Conservation (phyloP, 2,113 vertebrate species). For the Platichthys stellatus region DNA sequence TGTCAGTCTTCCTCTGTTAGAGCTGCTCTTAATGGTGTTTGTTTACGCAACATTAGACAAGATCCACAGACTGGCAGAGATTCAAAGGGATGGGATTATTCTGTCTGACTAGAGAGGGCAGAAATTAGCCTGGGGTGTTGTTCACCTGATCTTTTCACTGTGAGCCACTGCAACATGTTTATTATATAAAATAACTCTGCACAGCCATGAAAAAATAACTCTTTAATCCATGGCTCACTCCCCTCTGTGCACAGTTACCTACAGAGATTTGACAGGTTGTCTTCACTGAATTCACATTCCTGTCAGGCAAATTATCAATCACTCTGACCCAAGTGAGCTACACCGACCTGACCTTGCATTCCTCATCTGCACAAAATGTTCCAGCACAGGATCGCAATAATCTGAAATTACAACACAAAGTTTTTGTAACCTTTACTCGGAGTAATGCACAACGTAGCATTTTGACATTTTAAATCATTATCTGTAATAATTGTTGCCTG, state of each 20-base stretch:
- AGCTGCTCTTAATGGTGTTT: too few relatives aligned
- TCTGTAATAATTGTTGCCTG: too few relatives aligned
- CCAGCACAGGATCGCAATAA: neutral
- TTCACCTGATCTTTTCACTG: neutral
- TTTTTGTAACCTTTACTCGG: too few relatives aligned
- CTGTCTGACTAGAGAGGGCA: too few relatives aligned
- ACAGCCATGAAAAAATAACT: too few relatives aligned
- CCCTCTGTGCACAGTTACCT: neutral
- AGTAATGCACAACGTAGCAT: too few relatives aligned
- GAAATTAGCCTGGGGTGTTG: too few relatives aligned
- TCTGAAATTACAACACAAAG: neutral
- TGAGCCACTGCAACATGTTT: neutral
- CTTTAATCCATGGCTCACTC: neutral
- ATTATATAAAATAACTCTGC: neutral
- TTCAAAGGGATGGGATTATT: too few relatives aligned
- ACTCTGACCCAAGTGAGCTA: neutral
- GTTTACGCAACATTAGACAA: too few relatives aligned
- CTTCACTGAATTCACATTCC: slow-evolving; percentile 1
- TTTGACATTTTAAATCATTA: too few relatives aligned
- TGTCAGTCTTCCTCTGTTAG: too few relatives aligned
- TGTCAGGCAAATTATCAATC: slow-evolving; percentile 16
- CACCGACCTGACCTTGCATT: slow-evolving; percentile 9
- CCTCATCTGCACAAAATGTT: slow-evolving; percentile 8
- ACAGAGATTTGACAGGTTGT: neutral
- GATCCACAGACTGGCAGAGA: too few relatives aligned